Evolutionary conservation across 2,888 invertebrate species (phyloP), one percentile per base, ranked within the genome.

Genomic region (Ramazzottius varieornatus): DNA sequence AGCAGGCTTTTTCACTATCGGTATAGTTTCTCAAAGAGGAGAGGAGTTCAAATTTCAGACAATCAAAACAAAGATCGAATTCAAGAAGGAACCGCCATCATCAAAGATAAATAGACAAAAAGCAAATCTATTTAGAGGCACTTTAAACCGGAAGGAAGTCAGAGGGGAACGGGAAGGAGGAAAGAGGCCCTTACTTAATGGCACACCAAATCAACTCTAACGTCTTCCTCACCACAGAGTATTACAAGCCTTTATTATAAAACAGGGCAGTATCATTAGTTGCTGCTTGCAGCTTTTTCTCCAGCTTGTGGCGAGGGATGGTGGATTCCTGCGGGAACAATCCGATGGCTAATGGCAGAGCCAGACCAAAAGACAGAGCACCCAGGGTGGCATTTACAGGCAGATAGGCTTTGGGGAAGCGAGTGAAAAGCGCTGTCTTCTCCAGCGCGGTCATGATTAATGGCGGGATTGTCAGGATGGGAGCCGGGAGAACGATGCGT

Each of bases 261-360:
- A 68, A 73, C 16, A 75, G 69, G 20, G 68, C 65, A 2, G 69
- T 68, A 24, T 74, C 72, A 1, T 65, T 65, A 1, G 73, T 73
- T 24, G 67, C 67, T n/a, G 68, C 64, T 66, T 72, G 73, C 32
- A 75, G 68, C 63, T 73, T 72, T 2, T 70, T 69, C 67, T 75
- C 75, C 32, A 75, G 67, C 29, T 72, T 68, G 32, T 66, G 66
- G 1, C 54, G 20, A 8, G 20, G 54, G 29, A 54, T 54, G 4
- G 54, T 54, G 16, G 75, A 74, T 64, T 73, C 72, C 68, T 79
- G 79, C 32, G 79, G 79, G 69, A 79, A 79, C 13, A 79, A 68
- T 0, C 79, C 79, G 33, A 79, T 74, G 8, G 78, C 77, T 1
- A 78, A 72, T 16, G 79, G 79, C 32, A 79, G 71, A 32, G 77